Evolutionary conservation across 2,113 vertebrate species (phyloP).

Genomic region (Sakesphorus luctuosus): DNA sequence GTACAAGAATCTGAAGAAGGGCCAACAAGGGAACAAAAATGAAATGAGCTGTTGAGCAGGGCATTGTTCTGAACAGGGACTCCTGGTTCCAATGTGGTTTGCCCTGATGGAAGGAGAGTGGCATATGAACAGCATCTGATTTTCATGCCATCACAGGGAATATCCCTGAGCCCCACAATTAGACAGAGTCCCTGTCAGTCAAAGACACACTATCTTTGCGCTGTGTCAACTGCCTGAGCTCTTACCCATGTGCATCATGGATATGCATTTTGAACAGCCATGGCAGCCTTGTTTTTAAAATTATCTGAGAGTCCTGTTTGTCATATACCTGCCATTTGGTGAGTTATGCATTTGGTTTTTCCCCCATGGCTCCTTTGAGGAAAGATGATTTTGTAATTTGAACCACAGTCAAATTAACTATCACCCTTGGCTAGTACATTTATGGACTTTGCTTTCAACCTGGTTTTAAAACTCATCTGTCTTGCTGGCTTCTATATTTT

Average conservation of each 20-base stretch:
- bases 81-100: neutral
- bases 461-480: neutral
- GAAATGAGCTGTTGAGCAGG: neutral
- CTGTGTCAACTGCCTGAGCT: neutral
- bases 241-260: neutral
- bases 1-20: neutral
- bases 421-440: neutral
- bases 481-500: neutral
- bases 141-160: fast-evolving
- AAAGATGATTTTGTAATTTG: neutral
- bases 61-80: neutral
- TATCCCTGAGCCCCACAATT: neutral
- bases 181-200: neutral
- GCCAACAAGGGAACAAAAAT: neutral
- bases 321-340: neutral
- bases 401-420: neutral
- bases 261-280: neutral
- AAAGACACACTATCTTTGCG: neutral
- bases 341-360: neutral
- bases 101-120: neutral
- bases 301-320: neutral
- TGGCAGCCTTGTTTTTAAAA: neutral
- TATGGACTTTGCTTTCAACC: neutral
- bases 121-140: neutral
- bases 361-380: neutral